phyloP scores from a whole-genome alignment of 2,113 vertebrate species.

The Ammodramus savannarum region DNA sequence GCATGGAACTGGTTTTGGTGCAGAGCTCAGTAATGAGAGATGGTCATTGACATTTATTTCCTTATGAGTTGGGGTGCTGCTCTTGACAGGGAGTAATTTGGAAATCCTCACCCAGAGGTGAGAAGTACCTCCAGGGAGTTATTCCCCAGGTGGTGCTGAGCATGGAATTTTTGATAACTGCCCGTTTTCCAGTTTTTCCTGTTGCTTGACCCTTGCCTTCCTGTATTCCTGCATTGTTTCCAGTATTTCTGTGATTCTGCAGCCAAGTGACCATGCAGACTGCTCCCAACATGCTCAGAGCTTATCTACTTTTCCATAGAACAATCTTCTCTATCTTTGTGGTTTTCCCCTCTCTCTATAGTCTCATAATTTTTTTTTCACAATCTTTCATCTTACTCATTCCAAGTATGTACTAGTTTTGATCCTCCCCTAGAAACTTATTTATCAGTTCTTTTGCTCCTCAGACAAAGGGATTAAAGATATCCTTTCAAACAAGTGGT shows the following conservation, averaged over 20 bases:
- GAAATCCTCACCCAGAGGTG: neutral
- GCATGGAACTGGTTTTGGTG: neutral
- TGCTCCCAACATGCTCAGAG: neutral
- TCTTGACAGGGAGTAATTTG: neutral
- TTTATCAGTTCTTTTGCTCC: neutral
- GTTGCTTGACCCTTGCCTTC: neutral
- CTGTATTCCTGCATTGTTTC: neutral
- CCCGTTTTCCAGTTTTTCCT: neutral
- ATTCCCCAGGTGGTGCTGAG: neutral
- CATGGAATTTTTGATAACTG: neutral
- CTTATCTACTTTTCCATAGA: neutral
- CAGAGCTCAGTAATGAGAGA: neutral
- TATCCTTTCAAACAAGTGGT: neutral
- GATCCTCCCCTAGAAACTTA: neutral
- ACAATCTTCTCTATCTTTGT: neutral
- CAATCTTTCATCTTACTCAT: neutral
- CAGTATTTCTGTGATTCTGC: neutral
- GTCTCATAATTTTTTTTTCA: neutral
- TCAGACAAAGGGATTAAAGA: neutral
- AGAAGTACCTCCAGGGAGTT: neutral
- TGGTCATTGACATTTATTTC: neutral
- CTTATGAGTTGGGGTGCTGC: rapidly evolving
- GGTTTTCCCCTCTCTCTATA: neutral
- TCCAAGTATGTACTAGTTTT: neutral
- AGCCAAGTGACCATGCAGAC: neutral